phyloP scores from a whole-genome alignment of 2,888 invertebrate genomes.

The Gerris lacustris region DNA sequence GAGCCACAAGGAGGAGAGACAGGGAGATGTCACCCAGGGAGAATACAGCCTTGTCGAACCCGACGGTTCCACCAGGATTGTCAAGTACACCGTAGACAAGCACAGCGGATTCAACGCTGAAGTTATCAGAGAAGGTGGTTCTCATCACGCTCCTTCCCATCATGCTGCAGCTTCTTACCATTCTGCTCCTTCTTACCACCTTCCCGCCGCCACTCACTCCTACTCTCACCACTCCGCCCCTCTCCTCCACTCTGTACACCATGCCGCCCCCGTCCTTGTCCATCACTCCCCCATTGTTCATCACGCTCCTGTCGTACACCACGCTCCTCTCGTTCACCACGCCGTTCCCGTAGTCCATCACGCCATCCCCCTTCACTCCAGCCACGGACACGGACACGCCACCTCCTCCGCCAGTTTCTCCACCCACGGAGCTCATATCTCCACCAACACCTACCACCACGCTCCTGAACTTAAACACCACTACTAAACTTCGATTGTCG shows the following conservation, averaged over 20 bases:
- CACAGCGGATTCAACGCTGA: conserved; percentile 57
- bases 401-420: conserved; percentile 21
- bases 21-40: conserved; percentile 59
- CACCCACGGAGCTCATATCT: conserved; percentile 22
- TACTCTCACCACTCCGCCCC: conserved; percentile 18
- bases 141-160: not conserved
- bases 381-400: not conserved
- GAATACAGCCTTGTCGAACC: conserved; percentile 45
- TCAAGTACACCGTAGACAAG: conserved; percentile 62
- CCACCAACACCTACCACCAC: conserved; percentile 21
- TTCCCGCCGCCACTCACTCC: not conserved
- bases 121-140: conserved; percentile 36
- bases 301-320: conserved; percentile 13
- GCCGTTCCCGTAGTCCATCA: not conserved
- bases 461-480: conserved; percentile 15
- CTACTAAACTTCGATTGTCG: not conserved
- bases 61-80: conserved; percentile 59
- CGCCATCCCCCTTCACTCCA: not conserved
- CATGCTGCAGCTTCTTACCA: not conserved
- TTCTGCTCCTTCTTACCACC: too few species aligned
- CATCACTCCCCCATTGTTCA: conserved; percentile 19
- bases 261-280: conserved; percentile 19
- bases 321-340: not conserved
- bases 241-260: conserved; percentile 17
- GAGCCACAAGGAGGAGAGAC: conserved; percentile 58